Conservation (phyloP, 2,888 invertebrate genomes). For the Trypoxylon attenuatum region DNA sequence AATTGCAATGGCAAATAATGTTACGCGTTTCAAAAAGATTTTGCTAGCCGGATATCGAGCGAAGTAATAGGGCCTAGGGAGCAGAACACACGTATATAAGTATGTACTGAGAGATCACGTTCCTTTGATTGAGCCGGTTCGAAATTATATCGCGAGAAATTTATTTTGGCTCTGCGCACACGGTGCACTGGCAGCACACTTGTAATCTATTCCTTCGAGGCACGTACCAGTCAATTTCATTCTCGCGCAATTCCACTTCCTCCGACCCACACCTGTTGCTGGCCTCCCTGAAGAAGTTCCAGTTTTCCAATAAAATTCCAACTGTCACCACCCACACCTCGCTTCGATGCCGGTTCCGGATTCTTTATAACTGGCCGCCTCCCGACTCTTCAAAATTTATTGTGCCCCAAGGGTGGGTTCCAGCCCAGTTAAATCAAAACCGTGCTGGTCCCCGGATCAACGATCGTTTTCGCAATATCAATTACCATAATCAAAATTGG, state of each 20-base stretch:
- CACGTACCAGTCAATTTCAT: constrained; percentile 21
- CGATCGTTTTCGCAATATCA: too few relatives aligned
- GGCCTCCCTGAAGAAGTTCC: constrained; percentile 38
- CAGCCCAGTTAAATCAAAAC: background rate
- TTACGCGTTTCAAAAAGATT: too few relatives aligned
- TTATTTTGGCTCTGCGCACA: background rate
- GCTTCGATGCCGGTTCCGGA: constrained; percentile 7
- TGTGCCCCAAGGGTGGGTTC: background rate
- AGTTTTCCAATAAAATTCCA: constrained; percentile 42
- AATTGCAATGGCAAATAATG: too few relatives aligned
- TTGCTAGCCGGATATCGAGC: too few relatives aligned
- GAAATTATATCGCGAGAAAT: constrained; percentile 2
- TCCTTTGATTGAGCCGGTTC: background rate
- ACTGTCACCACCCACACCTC: constrained; percentile 21
- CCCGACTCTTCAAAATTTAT: constrained; percentile 1
- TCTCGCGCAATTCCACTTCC: constrained; percentile 29
- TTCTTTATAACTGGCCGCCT: background rate
- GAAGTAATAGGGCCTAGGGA: too few relatives aligned
- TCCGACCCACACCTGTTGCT: constrained; percentile 46
- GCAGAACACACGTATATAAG: too few relatives aligned
- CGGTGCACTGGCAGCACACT: background rate
- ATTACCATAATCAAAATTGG: too few relatives aligned
- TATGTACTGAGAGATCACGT: background rate
- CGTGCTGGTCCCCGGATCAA: background rate
- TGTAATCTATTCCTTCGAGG: constrained; percentile 5